Percentiles rank a stretch among this genome's conserved stretches.
Evolutionary conservation across 2,113 vertebrate genomes (phyloP).

Genomic region (Xiphophorus hellerii): DNA sequence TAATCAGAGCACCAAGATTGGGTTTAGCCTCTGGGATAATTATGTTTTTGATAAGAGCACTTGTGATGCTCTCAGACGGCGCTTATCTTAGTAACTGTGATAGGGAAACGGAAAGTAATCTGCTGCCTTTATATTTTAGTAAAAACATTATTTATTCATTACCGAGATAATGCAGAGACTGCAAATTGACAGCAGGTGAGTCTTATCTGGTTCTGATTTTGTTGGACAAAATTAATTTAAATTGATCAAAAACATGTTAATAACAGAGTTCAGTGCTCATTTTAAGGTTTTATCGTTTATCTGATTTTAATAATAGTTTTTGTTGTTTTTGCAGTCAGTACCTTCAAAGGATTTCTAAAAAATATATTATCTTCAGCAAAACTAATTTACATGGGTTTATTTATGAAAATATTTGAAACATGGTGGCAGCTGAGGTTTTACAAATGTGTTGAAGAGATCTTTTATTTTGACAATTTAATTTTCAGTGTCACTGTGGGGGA

Average conservation of each 20-base stretch:
- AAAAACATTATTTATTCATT: background rate
- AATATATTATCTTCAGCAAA: background rate
- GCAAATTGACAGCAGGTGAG: background rate
- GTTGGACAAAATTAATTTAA: no score
- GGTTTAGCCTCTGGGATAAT: background rate
- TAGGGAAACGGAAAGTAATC: background rate
- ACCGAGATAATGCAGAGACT: background rate
- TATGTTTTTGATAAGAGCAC: background rate
- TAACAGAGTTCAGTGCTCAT: background rate
- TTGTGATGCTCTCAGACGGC: conserved; percentile 8
- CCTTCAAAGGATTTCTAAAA: background rate
- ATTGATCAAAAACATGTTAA: background rate
- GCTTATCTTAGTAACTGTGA: background rate
- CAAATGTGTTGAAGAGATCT: background rate
- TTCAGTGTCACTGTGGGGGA: background rate
- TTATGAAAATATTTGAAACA: background rate
- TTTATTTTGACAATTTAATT: conserved; percentile 1
- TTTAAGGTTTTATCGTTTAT: no score
- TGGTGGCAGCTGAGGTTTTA: background rate
- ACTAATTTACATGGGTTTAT: background rate
- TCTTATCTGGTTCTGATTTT: background rate
- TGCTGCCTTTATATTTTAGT: background rate
- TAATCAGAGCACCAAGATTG: background rate
- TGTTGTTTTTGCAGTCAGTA: background rate
- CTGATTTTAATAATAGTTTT: background rate